Evolutionary conservation across 2,888 invertebrate genomes (phyloP).

Genomic region (Melitaea athalia): DNA sequence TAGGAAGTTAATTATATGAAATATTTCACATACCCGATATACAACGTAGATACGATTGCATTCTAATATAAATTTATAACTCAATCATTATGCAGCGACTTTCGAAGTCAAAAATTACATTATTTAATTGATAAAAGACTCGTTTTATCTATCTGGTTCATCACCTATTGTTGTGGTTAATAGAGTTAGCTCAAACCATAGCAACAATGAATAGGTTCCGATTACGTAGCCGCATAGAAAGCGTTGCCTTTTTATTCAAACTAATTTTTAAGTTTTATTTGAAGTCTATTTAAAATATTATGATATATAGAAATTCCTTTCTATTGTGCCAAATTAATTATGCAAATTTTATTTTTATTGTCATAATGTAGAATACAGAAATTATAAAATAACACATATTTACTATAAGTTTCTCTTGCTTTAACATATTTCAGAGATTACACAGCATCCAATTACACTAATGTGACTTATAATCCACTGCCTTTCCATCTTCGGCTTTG

Average conservation of each 20-base stretch:
- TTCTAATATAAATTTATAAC: constrained; percentile 26
- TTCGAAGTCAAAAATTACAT: constrained; percentile 39
- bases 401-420: too few species aligned
- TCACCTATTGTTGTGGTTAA: constrained; percentile 43
- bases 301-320: background rate
- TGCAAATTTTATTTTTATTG: too few species aligned
- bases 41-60: constrained; percentile 4
- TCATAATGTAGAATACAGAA: too few species aligned
- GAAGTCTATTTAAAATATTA: background rate
- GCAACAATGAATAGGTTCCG: constrained; percentile 37
- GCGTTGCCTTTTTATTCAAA: constrained; percentile 26
- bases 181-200: constrained; percentile 39
- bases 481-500: too few species aligned
- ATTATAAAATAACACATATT: too few species aligned
- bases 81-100: constrained; percentile 30
- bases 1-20: background rate
- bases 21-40: background rate
- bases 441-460: too few species aligned
- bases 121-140: constrained; percentile 42
- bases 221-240: constrained; percentile 38
- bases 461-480: too few species aligned
- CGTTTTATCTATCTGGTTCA: constrained; percentile 43
- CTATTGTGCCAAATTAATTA: background rate
- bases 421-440: too few species aligned
- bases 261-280: background rate